Evolutionary conservation across 2,113 vertebrate genomes (phyloP).

Genomic region (Semnornis frantzii): DNA sequence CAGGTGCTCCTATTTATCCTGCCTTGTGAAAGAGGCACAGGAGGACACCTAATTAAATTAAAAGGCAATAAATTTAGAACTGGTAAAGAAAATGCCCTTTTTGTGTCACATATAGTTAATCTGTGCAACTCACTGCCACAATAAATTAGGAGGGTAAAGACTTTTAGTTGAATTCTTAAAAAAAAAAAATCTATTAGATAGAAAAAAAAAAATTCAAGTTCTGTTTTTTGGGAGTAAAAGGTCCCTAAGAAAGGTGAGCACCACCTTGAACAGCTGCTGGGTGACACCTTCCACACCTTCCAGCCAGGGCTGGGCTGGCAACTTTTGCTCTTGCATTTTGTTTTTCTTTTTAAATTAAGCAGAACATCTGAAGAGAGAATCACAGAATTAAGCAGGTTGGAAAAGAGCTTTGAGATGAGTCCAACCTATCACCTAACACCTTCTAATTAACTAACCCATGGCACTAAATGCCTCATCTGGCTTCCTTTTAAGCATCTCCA

Average conservation of each 20-base stretch:
- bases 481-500: no score
- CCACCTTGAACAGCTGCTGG: no score
- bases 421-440: no score
- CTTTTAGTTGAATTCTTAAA: background rate
- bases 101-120: constrained; percentile 60
- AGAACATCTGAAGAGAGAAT: no score
- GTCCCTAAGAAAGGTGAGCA: background rate
- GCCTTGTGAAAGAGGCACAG: constrained; percentile 47
- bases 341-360: no score
- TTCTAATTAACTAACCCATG: no score
- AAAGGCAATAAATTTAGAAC: constrained; percentile 62
- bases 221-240: background rate
- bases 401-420: no score
- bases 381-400: no score
- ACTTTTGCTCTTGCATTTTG: no score
- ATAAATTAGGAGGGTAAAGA: constrained; percentile 32
- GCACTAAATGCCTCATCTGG: no score
- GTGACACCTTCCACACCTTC: no score
- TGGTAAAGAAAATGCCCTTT: constrained; percentile 39
- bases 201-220: background rate
- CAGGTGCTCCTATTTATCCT: constrained; percentile 58
- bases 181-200: constrained; percentile 27
- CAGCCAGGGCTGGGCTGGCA: no score
- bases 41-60: constrained; percentile 55
- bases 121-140: background rate